phyloP scores from a whole-genome alignment of 2,888 invertebrate genomes.

The Plemyria rubiginata region DNA sequence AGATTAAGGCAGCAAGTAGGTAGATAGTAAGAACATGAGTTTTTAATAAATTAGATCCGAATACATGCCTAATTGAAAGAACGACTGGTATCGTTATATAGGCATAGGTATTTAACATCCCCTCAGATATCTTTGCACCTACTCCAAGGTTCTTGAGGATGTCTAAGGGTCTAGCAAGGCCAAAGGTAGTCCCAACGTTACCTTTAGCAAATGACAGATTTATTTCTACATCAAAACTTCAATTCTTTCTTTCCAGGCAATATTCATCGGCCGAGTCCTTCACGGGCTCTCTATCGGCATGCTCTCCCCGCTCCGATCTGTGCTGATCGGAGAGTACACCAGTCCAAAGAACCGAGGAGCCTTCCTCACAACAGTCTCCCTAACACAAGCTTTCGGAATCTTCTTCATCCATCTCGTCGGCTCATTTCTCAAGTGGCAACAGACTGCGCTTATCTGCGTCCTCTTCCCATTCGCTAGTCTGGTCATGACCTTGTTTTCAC shows the following conservation, averaged over 20 bases:
- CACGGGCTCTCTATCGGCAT: constrained; percentile 80
- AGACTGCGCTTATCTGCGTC: constrained; percentile 76
- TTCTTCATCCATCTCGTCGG: constrained; percentile 86
- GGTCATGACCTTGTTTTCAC: constrained; percentile 64
- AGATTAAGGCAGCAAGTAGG: too few species aligned
- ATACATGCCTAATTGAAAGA: too few species aligned
- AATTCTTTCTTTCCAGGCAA: constrained; percentile 53
- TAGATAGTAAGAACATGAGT: too few species aligned
- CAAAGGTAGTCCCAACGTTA: too few species aligned
- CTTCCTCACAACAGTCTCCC: constrained; percentile 82
- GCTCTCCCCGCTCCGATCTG: constrained; percentile 72
- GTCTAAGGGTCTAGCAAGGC: too few species aligned
- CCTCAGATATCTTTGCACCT: too few species aligned
- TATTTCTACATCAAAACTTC: too few species aligned
- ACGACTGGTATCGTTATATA: too few species aligned
- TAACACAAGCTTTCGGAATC: constrained; percentile 85
- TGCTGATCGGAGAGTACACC: constrained; percentile 81
- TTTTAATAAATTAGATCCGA: too few species aligned
- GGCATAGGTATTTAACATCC: too few species aligned
- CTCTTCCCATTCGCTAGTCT: constrained; percentile 74
- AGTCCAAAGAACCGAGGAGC: constrained; percentile 85
- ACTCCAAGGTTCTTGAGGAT: too few species aligned
- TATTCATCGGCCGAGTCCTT: constrained; percentile 60
- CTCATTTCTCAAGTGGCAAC: constrained; percentile 81
- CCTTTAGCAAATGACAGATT: too few species aligned